Conservation (phyloP, 2,797 vertebrate genomes). For the Urosaurus nigricauda region DNA sequence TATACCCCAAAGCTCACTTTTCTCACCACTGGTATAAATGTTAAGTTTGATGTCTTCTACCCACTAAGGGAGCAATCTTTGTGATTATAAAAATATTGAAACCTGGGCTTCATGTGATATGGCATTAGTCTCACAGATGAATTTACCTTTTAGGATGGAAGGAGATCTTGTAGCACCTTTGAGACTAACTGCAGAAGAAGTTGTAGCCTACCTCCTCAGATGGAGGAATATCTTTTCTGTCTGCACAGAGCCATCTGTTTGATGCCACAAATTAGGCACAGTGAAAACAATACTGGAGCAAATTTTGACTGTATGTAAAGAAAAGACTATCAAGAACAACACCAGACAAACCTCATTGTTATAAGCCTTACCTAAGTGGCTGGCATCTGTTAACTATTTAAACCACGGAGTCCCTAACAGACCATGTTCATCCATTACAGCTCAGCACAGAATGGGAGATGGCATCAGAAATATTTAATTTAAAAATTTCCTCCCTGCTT, state of each 20-base stretch:
- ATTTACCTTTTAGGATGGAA: neutral
- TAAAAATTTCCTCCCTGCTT: too few species aligned
- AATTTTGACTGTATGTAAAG: neutral
- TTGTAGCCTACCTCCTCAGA: too few species aligned
- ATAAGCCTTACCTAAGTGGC: neutral
- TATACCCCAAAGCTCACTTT: too few species aligned
- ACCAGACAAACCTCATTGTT: neutral
- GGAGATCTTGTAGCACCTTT: too few species aligned
- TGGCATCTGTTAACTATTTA: neutral
- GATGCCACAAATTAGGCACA: neutral
- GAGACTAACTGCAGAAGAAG: too few species aligned
- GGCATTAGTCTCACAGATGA: too few species aligned
- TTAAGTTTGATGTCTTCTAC: neutral
- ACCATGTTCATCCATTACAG: neutral
- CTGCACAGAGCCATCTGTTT: neutral
- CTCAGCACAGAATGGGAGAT: slow-evolving; percentile 2
- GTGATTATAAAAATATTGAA: slow-evolving; percentile 13
- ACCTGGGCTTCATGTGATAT: neutral
- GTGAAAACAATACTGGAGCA: neutral
- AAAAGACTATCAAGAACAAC: neutral
- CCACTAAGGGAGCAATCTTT: neutral
- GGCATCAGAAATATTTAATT: neutral
- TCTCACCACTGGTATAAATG: too few species aligned
- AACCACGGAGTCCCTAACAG: neutral
- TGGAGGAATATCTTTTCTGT: too few species aligned